Percentiles rank a stretch among this genome's conserved stretches.
phyloP scores from a whole-genome alignment of 2,113 vertebrate species.

The Apteryx mantelli region DNA sequence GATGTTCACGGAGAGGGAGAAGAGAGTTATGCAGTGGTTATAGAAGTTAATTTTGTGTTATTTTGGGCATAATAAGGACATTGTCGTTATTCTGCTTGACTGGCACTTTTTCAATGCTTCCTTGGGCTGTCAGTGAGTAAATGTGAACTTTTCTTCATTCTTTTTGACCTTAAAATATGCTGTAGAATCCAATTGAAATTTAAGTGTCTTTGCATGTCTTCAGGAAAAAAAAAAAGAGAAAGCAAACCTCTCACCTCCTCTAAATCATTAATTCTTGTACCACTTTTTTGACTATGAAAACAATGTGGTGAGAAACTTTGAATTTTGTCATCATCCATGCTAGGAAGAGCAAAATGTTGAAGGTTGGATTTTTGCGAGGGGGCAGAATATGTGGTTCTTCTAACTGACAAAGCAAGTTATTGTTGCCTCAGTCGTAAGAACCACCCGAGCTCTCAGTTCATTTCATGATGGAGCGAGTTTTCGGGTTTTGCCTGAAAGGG shows the following conservation, averaged over 20 bases:
- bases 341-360: neutral
- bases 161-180: slow-evolving; percentile 6
- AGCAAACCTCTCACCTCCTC: neutral
- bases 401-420: neutral
- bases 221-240: neutral
- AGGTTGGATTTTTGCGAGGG: neutral
- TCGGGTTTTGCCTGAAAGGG: fast-evolving
- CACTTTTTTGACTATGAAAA: neutral
- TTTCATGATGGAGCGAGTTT: neutral
- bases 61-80: slow-evolving; percentile 13
- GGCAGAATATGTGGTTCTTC: neutral
- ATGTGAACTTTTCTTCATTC: neutral
- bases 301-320: neutral
- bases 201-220: neutral
- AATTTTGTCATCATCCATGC: neutral
- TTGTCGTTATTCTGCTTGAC: slow-evolving; percentile 36
- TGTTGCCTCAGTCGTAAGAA: neutral
- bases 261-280: neutral
- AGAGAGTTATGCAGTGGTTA: neutral
- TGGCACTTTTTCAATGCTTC: neutral
- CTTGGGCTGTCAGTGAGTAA: neutral
- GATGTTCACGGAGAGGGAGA: neutral
- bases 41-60: slow-evolving; percentile 11
- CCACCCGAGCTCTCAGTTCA: fast-evolving
- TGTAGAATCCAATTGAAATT: neutral